Conservation (phyloP, 1,140 invertebrate species). For the Elysia chlorotica region DNA sequence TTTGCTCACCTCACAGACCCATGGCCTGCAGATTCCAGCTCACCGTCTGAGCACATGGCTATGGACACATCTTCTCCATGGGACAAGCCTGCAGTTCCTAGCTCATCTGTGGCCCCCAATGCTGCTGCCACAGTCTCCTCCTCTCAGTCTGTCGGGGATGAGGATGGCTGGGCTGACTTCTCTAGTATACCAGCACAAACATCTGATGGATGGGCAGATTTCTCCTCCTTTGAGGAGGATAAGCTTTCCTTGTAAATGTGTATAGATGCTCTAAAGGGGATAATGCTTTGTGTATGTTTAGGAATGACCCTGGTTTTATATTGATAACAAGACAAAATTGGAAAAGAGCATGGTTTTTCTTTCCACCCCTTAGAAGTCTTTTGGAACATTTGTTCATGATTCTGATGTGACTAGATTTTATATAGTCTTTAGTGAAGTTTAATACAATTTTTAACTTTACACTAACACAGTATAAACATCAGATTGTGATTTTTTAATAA, state of each 20-base stretch:
- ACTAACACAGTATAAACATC: too few relatives aligned
- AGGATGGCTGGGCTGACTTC: slow-evolving; percentile 55
- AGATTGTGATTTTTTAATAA: too few relatives aligned
- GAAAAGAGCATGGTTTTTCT: neutral
- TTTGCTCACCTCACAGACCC: slow-evolving; percentile 45
- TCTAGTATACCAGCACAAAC: neutral
- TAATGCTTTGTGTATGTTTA: neutral
- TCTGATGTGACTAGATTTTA: too few relatives aligned
- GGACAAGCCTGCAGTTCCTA: slow-evolving; percentile 27
- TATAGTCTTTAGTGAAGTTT: too few relatives aligned
- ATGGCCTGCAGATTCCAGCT: slow-evolving; percentile 45
- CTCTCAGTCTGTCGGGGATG: slow-evolving; percentile 14
- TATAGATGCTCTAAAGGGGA: neutral
- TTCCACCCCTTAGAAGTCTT: neutral
- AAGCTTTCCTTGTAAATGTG: neutral
- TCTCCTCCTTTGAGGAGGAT: neutral
- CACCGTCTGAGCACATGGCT: slow-evolving; percentile 21
- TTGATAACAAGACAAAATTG: neutral
- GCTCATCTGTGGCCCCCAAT: slow-evolving; percentile 37
- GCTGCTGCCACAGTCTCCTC: slow-evolving; percentile 44
- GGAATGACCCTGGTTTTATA: neutral
- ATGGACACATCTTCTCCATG: slow-evolving; percentile 57
- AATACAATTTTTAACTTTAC: too few relatives aligned
- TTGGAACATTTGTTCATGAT: too few relatives aligned
- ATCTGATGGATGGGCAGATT: neutral